These are phyloP conservation scores for Leptobrachium ailaonicum DNA, from an alignment of 2,113 vertebrate species.

Conservation along the genomic window DNA sequence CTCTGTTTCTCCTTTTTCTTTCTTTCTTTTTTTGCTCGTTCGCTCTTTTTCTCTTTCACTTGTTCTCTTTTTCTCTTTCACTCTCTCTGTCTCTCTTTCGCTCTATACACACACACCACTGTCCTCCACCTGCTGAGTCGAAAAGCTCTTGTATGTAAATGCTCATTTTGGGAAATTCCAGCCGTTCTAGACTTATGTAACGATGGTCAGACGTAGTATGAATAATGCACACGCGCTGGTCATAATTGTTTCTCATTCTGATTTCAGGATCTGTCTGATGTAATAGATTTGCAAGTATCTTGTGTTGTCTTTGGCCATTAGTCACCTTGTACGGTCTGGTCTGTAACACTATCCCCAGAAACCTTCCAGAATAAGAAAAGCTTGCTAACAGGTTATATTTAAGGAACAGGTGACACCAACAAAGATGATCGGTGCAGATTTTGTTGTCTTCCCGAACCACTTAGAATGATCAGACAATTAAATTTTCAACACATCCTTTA, in stretches of 20 bases:
- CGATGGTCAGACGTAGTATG: no score
- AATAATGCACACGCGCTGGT: neutral
- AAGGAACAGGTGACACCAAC: conserved; percentile 67
- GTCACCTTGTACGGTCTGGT: conserved; percentile 55
- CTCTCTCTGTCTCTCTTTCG: no score
- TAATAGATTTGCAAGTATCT: conserved; percentile 53
- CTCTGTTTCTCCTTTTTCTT: no score
- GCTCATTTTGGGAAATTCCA: no score
- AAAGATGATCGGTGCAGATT: conserved; percentile 66
- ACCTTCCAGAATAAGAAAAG: conserved; percentile 53
- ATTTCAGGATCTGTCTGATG: conserved; percentile 53
- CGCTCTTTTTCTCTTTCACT: no score
- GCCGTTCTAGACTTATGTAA: no score
- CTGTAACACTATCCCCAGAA: conserved; percentile 66
- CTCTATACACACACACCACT: no score
- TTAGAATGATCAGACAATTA: conserved; percentile 84
- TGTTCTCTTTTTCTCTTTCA: no score
- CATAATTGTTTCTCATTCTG: conserved; percentile 51
- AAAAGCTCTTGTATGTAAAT: no score
- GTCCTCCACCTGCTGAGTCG: no score
- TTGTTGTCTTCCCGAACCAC: conserved; percentile 75
- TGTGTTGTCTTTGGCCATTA: conserved; percentile 61
- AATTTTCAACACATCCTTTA: conserved; percentile 76
- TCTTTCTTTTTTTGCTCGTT: no score
- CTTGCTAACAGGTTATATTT: conserved; percentile 58